Conservation (phyloP, 2,113 vertebrate genomes). For the Phrynosoma blainvillii region DNA sequence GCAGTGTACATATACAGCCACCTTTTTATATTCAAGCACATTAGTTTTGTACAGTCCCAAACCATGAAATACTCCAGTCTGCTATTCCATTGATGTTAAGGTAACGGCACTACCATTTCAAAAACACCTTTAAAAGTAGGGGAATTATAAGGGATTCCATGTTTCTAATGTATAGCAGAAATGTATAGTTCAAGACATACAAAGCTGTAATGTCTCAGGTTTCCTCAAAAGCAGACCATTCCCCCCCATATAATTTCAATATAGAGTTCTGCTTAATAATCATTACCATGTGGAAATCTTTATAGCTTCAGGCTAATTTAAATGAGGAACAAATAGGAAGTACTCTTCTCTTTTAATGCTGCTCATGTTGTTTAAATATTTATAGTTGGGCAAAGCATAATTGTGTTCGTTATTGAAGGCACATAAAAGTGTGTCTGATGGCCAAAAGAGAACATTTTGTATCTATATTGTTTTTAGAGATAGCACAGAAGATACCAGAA, state of each 20-base stretch:
- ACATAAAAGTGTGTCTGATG: background rate
- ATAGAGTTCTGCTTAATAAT: background rate
- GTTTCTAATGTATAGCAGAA: slow-evolving; percentile 42
- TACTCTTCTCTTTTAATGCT: background rate
- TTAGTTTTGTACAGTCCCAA: slow-evolving; percentile 17
- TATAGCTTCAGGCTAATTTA: background rate
- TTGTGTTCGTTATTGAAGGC: background rate
- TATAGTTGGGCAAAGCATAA: background rate
- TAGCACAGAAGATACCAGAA: background rate
- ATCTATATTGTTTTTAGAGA: background rate
- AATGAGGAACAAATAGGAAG: background rate
- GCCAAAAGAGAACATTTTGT: background rate
- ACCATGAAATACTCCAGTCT: slow-evolving; percentile 9
- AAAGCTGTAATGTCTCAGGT: slow-evolving; percentile 47
- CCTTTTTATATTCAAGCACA: background rate
- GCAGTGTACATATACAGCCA: slow-evolving; percentile 1
- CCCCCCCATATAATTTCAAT: background rate
- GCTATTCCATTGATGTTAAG: slow-evolving; percentile 26
- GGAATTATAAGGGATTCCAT: background rate
- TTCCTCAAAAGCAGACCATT: slow-evolving; percentile 7
- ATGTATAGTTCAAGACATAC: background rate
- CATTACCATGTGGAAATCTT: background rate
- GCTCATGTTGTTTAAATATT: background rate
- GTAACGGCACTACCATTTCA: slow-evolving; percentile 10
- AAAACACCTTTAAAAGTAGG: slow-evolving; percentile 39